Conservation (phyloP, 2,888 invertebrate genomes). For the Cinara cedri region DNA sequence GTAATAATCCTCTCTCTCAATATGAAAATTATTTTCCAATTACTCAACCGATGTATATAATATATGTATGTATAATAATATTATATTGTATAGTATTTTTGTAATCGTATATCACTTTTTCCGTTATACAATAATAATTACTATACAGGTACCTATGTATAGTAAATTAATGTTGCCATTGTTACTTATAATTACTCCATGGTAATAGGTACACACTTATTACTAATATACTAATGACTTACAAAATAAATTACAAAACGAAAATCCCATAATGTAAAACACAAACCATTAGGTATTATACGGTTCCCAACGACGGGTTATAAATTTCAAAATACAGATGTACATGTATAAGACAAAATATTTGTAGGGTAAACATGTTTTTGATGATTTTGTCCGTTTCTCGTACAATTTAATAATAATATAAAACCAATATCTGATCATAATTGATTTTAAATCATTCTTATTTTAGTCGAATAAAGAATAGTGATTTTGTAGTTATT, state of each 20-base stretch:
- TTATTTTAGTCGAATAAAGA: too few relatives aligned
- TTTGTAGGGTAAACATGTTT: too few relatives aligned
- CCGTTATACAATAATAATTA: constrained; percentile 33
- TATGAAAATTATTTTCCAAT: constrained; percentile 27
- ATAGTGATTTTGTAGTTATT: too few relatives aligned
- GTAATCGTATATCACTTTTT: constrained; percentile 35
- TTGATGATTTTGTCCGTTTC: too few relatives aligned
- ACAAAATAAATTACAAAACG: constrained; percentile 54
- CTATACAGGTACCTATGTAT: too few relatives aligned
- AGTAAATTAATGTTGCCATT: constrained; percentile 47
- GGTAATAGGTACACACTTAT: constrained; percentile 2
- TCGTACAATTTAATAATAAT: too few relatives aligned
- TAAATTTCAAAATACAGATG: constrained; percentile 26
- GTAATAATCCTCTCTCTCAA: constrained; percentile 23
- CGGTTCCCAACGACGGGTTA: constrained; percentile 28
- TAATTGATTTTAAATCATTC: too few relatives aligned
- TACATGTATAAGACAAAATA: neutral
- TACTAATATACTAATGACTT: constrained; percentile 32
- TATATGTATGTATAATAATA: neutral
- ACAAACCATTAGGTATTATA: neutral
- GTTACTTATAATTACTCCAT: constrained; percentile 53
- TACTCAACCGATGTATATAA: constrained; percentile 17
- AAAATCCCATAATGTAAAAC: constrained; percentile 40
- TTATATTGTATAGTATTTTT: neutral
- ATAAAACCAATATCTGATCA: too few relatives aligned